Evolutionary conservation across 2,113 vertebrate genomes (phyloP).

Genomic region (Lepisosteus osseus): DNA sequence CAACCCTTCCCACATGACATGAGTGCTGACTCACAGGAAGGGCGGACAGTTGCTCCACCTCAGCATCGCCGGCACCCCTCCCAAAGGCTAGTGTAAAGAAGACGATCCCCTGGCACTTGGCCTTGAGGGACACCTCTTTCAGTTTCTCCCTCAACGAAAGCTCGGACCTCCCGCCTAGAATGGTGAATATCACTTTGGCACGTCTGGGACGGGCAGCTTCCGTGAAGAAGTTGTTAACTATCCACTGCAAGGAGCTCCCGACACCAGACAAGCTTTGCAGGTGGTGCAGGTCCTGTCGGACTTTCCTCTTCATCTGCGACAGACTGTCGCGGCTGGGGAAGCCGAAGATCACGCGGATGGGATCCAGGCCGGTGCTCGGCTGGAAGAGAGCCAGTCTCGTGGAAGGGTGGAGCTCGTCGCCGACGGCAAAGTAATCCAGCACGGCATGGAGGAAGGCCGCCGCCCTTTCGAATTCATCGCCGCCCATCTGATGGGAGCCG

Average conservation of each 20-base stretch:
- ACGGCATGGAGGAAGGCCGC: slow-evolving; percentile 34
- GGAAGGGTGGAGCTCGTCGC: slow-evolving; percentile 30
- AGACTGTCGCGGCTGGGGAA: slow-evolving; percentile 42
- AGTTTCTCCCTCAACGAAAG: slow-evolving; percentile 41
- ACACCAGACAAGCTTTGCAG: slow-evolving; percentile 34
- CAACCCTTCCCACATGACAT: slow-evolving; percentile 52
- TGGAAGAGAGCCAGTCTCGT: slow-evolving; percentile 57
- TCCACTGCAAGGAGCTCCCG: slow-evolving; percentile 48
- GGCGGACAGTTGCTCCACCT: slow-evolving; percentile 52
- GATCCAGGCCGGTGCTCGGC: slow-evolving; percentile 13
- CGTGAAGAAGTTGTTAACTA: slow-evolving; percentile 48
- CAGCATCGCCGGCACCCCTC: slow-evolving; percentile 34
- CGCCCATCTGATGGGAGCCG: slow-evolving; percentile 38
- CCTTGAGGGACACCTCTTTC: slow-evolving; percentile 40
- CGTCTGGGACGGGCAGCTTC: slow-evolving; percentile 33
- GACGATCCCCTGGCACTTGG: slow-evolving; percentile 59
- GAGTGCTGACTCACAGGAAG: slow-evolving; percentile 52
- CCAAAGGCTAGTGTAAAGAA: slow-evolving; percentile 59
- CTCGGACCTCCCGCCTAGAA: slow-evolving; percentile 51
- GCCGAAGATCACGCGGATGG: slow-evolving; percentile 49
- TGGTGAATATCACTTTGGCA: slow-evolving; percentile 52
- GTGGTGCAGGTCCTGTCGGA: slow-evolving; percentile 31
- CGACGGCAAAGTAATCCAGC: slow-evolving; percentile 50
- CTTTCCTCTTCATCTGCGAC: slow-evolving; percentile 43
- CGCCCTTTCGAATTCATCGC: slow-evolving; percentile 38